Base-by-base conservation (phyloP, 2,113 vertebrate genomes). In the Tapirus terrestris region DNA sequence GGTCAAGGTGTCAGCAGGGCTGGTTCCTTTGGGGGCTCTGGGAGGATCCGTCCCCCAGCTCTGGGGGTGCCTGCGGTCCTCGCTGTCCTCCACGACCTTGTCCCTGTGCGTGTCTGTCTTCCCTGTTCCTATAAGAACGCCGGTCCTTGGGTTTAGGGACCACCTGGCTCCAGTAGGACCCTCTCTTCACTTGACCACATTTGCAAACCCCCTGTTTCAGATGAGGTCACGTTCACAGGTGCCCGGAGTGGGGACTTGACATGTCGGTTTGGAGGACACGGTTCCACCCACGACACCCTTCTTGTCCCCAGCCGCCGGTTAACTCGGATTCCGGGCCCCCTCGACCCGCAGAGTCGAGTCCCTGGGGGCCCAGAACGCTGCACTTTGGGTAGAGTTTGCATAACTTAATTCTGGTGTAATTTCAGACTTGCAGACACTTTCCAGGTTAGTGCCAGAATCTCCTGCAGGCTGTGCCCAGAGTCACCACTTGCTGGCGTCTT, bases 231-330 rank as follows among this genome's bases (percentile, higher is more conserved):
- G 1, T 16, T 20, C 36, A 20, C 5, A 68, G 89, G 33, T 53
- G 21, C 36, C 8, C 39, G 48, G 45, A n/a, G 36, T 25, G 18
- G 10, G 29, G 63, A 29, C 61, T 14, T 12, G 12, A 6, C 43
- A 1, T 39, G 39, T 56, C 45, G 6, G 31, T 76, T 12, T 31
- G 12, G 67, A 56, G 16, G 48, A 6, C n/a, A 45, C 3, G 6
- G 6, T 12, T 20, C 58, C 29, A 9, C 60, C 39, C 36, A 8
- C 1, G 0, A n/a, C 5, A 18, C 9, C 2, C 25, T 21, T 16
- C 61, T 61, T 2, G 33, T 81, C 79, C 33, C n/a, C 9, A 0
- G 61, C 39, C 5, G 0, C 39, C 7, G 45, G 27, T 45, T 14
- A 70, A 23, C 23, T n/a, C 0, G 0, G 21, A 29, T 17, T 43